These are phyloP conservation scores for Blastomussa wellsi DNA, from an alignment of 92 coral and sea anemone species.

Conservation along the genomic window DNA sequence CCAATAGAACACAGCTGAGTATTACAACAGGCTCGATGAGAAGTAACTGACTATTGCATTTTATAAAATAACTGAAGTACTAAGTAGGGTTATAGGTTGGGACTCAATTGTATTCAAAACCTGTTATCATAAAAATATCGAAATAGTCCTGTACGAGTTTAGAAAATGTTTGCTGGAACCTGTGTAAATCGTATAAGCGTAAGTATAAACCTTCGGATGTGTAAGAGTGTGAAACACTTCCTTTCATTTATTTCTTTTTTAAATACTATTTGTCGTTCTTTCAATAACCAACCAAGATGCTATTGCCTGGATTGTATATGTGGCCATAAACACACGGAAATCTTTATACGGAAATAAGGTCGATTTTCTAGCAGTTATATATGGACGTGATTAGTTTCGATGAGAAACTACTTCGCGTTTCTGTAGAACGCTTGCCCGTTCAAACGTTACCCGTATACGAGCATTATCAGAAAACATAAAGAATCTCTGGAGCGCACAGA, in stretches of 20 bases:
- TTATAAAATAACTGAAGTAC: no score
- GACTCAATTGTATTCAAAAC: not conserved
- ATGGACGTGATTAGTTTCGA: not conserved
- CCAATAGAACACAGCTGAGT: no score
- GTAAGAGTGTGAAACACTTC: not conserved
- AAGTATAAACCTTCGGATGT: not conserved
- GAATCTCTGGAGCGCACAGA: not conserved
- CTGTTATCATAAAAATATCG: not conserved
- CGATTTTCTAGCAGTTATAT: not conserved
- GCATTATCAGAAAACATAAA: not conserved
- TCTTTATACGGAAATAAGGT: not conserved
- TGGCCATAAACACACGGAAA: not conserved
- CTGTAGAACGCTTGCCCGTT: not conserved
- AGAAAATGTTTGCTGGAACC: not conserved
- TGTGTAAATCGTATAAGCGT: no score
- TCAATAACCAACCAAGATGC: not conserved
- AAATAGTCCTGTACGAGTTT: not conserved
- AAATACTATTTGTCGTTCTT: not conserved
- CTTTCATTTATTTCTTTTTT: not conserved
- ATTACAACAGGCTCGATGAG: no score
- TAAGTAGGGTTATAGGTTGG: not conserved
- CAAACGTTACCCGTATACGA: not conserved
- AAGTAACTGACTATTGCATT: no score
- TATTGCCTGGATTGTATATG: not conserved
- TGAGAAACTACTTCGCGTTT: not conserved